These are phyloP conservation scores for Ylistrum balloti DNA, from an alignment of 1,140 invertebrate genomes.

Conservation along the genomic window DNA sequence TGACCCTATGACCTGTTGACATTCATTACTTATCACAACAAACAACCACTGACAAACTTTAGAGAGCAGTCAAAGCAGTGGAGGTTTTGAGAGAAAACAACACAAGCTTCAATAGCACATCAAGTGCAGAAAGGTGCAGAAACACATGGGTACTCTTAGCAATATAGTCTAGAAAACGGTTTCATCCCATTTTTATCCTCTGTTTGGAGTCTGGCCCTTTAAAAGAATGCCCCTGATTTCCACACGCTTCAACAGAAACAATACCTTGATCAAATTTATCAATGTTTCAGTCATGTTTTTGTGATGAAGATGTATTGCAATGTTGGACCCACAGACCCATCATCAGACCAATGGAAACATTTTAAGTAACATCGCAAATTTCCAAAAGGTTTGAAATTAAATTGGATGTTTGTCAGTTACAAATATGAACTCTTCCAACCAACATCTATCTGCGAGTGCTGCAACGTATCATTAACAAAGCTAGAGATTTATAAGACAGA, in stretches of 20 bases:
- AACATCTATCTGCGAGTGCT: background rate
- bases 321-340: background rate
- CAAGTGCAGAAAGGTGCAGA: too few species aligned
- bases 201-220: constrained; percentile 11
- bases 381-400: constrained; percentile 40
- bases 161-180: background rate
- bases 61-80: too few species aligned
- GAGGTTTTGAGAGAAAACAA: too few species aligned
- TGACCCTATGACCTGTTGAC: too few species aligned
- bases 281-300: background rate
- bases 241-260: background rate
- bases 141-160: background rate
- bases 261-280: background rate
- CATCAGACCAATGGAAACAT: constrained; percentile 22
- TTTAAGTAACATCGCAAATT: constrained; percentile 21
- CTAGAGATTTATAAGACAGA: constrained; percentile 8
- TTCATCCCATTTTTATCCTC: background rate
- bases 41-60: too few species aligned
- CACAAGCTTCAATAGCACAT: too few species aligned
- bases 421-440: constrained; percentile 16
- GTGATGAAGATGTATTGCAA: constrained; percentile 1
- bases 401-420: constrained; percentile 11
- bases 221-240: background rate
- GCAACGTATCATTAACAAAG: background rate
- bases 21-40: too few species aligned